These are phyloP conservation scores for Pogonocichla stellata DNA, from an alignment of 2,113 vertebrate species.

Conservation along the genomic window DNA sequence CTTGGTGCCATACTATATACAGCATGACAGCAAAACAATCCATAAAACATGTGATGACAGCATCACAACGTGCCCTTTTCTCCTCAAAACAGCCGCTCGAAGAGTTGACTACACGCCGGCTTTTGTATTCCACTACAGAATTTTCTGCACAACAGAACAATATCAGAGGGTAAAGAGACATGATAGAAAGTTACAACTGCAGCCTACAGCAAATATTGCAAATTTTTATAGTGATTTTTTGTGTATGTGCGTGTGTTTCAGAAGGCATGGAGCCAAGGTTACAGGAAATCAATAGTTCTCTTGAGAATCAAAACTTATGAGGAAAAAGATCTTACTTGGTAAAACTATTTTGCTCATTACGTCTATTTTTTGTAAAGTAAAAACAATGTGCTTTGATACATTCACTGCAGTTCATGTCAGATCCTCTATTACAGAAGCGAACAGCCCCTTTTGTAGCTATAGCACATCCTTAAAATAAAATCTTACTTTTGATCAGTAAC, in stretches of 20 bases:
- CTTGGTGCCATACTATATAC: not conserved
- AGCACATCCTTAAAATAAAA: not conserved
- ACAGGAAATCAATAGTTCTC: constrained; percentile 49
- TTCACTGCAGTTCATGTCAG: not conserved
- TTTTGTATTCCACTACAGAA: not conserved
- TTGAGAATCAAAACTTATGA: constrained; percentile 51
- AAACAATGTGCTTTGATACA: not conserved
- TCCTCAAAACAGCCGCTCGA: not conserved
- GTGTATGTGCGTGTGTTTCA: constrained; percentile 18
- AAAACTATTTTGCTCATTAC: constrained; percentile 49
- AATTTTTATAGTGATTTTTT: constrained; percentile 32
- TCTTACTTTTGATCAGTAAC: constrained; percentile 3
- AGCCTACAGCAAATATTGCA: constrained; percentile 44
- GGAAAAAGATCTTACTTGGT: constrained; percentile 1
- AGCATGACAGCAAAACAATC: not conserved
- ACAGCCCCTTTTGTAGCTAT: not conserved
- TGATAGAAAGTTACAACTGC: not conserved
- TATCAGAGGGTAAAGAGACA: not conserved
- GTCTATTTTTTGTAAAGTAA: not conserved
- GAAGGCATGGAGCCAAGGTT: not conserved
- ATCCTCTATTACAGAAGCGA: constrained; percentile 7
- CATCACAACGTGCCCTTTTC: not conserved
- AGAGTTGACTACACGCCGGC: not conserved
- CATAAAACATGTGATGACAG: not conserved
- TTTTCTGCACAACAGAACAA: not conserved